Conservation (phyloP, 2,113 vertebrate species). For the Anolis sagrei region DNA sequence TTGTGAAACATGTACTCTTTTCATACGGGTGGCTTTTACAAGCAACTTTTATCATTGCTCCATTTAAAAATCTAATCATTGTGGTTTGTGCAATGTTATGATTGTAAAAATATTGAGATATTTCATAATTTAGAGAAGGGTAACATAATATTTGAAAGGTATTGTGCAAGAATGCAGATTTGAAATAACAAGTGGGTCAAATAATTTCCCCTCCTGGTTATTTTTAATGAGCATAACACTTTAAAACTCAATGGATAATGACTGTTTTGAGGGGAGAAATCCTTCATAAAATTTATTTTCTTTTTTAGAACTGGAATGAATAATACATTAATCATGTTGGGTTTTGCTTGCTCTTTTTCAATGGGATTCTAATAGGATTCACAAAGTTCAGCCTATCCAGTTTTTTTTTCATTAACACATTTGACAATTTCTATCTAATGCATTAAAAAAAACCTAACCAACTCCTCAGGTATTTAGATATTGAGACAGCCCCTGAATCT, state of each 20-base stretch:
- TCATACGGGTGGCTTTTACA: constrained; percentile 87
- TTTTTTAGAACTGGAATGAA: constrained; percentile 49
- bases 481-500: constrained; percentile 75
- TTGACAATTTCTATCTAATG: constrained; percentile 45
- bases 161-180: constrained; percentile 64
- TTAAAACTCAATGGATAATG: constrained; percentile 31
- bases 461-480: constrained; percentile 84
- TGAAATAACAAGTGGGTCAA: constrained; percentile 62
- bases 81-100: constrained; percentile 79
- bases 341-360: constrained; percentile 69
- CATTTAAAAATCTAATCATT: constrained; percentile 74
- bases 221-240: constrained; percentile 41
- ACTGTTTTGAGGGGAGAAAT: constrained; percentile 31
- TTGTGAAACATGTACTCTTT: constrained; percentile 85
- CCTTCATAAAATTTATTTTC: constrained; percentile 39
- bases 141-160: constrained; percentile 72
- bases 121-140: constrained; percentile 74
- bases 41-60: constrained; percentile 81
- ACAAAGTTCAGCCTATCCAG: constrained; percentile 53
- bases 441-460: constrained; percentile 59
- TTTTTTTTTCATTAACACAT: constrained; percentile 68
- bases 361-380: constrained; percentile 52
- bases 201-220: constrained; percentile 67
- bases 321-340: constrained; percentile 35
- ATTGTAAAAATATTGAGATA: constrained; percentile 75